Percentiles rank a stretch among this genome's conserved stretches.
phyloP scores from a whole-genome alignment of 2,888 invertebrate species.

The Trisateles emortualis region DNA sequence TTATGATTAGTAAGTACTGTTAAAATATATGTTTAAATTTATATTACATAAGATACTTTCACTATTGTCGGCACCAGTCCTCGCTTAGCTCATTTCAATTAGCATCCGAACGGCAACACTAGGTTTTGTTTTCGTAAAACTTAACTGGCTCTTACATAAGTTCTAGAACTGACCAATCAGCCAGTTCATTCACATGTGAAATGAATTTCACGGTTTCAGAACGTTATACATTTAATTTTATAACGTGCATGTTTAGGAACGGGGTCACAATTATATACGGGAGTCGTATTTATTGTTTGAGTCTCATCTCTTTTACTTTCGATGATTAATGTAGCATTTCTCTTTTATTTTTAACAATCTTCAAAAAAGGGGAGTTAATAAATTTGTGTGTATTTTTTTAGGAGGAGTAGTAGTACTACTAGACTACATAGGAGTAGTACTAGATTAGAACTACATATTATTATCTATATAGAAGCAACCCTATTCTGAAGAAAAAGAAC shows the following conservation, averaged over 20 bases:
- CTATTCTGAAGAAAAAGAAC: too few relatives aligned
- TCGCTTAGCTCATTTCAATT: conserved; percentile 73
- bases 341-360: conserved; percentile 31
- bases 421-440: too few relatives aligned
- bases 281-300: conserved; percentile 34
- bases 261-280: conserved; percentile 32
- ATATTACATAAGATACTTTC: conserved; percentile 74
- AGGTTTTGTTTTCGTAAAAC: conserved; percentile 57
- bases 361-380: too few relatives aligned
- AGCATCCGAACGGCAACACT: conserved; percentile 68
- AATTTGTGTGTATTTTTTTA: too few relatives aligned
- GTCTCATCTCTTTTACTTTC: conserved; percentile 33
- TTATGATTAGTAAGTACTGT: conserved; percentile 54
- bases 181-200: conserved; percentile 27
- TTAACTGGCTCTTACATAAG: conserved; percentile 34
- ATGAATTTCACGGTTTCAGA: conserved; percentile 37
- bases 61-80: conserved; percentile 57
- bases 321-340: conserved; percentile 31
- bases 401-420: too few relatives aligned
- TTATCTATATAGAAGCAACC: too few relatives aligned
- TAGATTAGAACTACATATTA: too few relatives aligned
- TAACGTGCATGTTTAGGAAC: conserved; percentile 32
- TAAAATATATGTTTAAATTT: conserved; percentile 50
- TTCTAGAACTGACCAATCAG: conserved; percentile 16
- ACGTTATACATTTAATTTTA: conserved; percentile 34